Evolutionary conservation across 1,140 invertebrate species (phyloP).

Genomic region (Andrena cerasifolii): DNA sequence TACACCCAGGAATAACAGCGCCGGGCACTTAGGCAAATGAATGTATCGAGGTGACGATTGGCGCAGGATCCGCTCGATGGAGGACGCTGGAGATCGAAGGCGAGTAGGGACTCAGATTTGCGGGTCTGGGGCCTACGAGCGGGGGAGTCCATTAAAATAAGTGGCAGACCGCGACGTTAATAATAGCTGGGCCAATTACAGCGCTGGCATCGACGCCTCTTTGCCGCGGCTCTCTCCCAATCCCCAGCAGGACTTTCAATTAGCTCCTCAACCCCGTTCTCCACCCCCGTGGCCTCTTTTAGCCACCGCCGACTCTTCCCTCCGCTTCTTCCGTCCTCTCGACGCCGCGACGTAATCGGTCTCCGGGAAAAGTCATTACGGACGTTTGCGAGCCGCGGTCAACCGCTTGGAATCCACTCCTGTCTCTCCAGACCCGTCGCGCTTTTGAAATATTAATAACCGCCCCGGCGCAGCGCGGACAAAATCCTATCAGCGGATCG

Average conservation of each 20-base stretch:
- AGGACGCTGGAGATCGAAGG: background rate
- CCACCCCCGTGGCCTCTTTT: slow-evolving; percentile 24
- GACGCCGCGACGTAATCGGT: slow-evolving; percentile 45
- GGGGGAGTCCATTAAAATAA: slow-evolving; percentile 54
- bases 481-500: background rate
- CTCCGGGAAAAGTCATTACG: slow-evolving; percentile 47
- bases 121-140: slow-evolving; percentile 3
- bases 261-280: slow-evolving; percentile 34
- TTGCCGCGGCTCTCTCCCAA: slow-evolving; percentile 39
- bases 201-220: slow-evolving; percentile 46
- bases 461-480: background rate
- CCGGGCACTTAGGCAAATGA: slow-evolving; percentile 24
- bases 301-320: slow-evolving; percentile 37
- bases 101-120: slow-evolving; percentile 16
- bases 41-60: slow-evolving; percentile 18
- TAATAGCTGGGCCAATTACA: slow-evolving; percentile 59
- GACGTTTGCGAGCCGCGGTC: slow-evolving; percentile 22
- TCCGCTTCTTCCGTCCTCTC: slow-evolving; percentile 41
- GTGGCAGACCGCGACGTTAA: slow-evolving; percentile 51
- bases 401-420: slow-evolving; percentile 27
- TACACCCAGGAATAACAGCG: no score
- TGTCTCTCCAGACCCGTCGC: no score
- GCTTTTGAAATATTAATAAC: slow-evolving; percentile 48
- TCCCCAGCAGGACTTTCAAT: slow-evolving; percentile 59
- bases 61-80: background rate